These are phyloP conservation scores for Brotula barbata DNA, from an alignment of 2,797 vertebrate species.

Conservation along the genomic window DNA sequence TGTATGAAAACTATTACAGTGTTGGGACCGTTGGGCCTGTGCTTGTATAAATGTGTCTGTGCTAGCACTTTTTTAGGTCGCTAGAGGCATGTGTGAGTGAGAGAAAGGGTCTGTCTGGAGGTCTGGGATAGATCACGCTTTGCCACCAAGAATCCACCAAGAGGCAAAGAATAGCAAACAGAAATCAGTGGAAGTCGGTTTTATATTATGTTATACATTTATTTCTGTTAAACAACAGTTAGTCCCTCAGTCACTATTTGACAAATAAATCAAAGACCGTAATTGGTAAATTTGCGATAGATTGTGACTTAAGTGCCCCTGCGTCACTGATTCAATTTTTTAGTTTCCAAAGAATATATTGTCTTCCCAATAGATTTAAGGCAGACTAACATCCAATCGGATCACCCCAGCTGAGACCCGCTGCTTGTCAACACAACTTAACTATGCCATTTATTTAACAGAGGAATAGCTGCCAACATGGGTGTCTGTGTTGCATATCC, in stretches of 20 bases:
- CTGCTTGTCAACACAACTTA: conserved; percentile 21
- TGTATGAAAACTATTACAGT: too few relatives aligned
- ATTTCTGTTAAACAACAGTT: too few relatives aligned
- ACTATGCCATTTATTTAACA: conserved; percentile 29
- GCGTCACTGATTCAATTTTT: conserved; percentile 31
- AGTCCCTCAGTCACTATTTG: background rate
- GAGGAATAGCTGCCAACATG: conserved; percentile 12
- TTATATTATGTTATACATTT: too few relatives aligned
- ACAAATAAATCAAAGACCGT: conserved; percentile 37
- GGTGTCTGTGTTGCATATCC: conserved; percentile 1
- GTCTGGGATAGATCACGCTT: too few relatives aligned
- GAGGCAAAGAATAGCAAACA: too few relatives aligned
- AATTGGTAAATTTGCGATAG: conserved; percentile 40
- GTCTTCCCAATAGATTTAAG: conserved; percentile 5
- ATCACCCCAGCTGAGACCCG: conserved; percentile 40
- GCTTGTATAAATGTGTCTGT: too few relatives aligned
- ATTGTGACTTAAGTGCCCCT: conserved; percentile 41
- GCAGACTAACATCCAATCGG: conserved; percentile 24
- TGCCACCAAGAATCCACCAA: too few relatives aligned
- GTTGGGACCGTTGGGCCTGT: too few relatives aligned
- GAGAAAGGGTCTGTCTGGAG: too few relatives aligned
- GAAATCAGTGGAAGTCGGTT: too few relatives aligned
- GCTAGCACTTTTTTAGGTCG: too few relatives aligned
- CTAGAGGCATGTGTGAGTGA: too few relatives aligned
- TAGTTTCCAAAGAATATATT: conserved; percentile 15